Evolutionary conservation across 2,113 vertebrate species (phyloP).

Genomic region (Lota lota): DNA sequence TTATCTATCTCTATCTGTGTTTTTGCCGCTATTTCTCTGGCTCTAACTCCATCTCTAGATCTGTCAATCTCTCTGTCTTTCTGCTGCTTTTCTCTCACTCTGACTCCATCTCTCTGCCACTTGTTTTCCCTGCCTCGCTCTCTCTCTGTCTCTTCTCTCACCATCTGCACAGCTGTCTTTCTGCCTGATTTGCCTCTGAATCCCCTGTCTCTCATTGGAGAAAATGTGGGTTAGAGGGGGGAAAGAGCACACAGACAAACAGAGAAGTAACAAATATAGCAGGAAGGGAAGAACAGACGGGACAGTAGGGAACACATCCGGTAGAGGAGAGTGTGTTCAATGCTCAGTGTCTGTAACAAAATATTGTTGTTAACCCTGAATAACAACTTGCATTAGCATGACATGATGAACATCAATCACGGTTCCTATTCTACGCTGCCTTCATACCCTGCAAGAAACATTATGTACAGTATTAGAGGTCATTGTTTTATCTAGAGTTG

Average conservation of each 20-base stretch:
- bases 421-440: slow-evolving; percentile 34
- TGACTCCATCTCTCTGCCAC: too few relatives aligned
- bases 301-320: not conserved
- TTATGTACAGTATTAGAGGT: slow-evolving; percentile 10
- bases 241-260: slow-evolving; percentile 24
- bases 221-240: slow-evolving; percentile 12
- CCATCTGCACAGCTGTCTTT: slow-evolving; percentile 39
- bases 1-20: slow-evolving; percentile 1
- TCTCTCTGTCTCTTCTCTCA: slow-evolving; percentile 2
- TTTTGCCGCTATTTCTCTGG: too few relatives aligned
- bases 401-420: not conserved
- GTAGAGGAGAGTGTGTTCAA: not conserved
- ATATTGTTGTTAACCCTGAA: too few relatives aligned
- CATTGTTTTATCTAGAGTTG: slow-evolving; percentile 31
- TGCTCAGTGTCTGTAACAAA: too few relatives aligned
- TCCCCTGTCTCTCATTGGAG: slow-evolving; percentile 52
- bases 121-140: not conserved
- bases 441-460: not conserved
- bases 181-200: slow-evolving; percentile 55
- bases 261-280: slow-evolving; percentile 17
- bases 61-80: too few relatives aligned
- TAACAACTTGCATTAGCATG: too few relatives aligned
- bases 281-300: not conserved
- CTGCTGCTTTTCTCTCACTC: too few relatives aligned
- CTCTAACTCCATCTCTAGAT: too few relatives aligned